phyloP scores from a whole-genome alignment of 2,113 vertebrate species.

The Rattus norvegicus region DNA sequence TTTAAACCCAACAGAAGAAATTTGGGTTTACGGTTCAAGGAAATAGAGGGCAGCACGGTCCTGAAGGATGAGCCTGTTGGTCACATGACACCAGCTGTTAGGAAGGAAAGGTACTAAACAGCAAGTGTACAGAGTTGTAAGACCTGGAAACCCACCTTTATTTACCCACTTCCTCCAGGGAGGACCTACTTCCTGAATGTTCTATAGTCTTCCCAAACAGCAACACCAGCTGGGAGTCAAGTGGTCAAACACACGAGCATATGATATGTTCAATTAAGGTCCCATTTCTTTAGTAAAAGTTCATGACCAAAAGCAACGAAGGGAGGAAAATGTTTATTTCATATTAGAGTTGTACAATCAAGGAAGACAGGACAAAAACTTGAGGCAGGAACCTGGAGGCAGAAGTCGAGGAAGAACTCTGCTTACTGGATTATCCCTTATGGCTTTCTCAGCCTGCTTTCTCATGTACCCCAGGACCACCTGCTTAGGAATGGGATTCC shows the following conservation, averaged over 20 bases:
- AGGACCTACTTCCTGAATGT: neutral
- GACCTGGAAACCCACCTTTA: neutral
- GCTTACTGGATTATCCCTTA: neutral
- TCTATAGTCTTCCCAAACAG: neutral
- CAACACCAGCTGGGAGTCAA: neutral
- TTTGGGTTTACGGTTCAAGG: neutral
- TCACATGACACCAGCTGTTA: neutral
- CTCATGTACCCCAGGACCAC: neutral
- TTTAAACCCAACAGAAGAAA: neutral
- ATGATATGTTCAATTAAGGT: neutral
- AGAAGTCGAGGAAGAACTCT: neutral
- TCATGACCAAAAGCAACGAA: neutral
- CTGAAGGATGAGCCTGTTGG: too few relatives aligned
- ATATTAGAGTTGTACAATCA: neutral
- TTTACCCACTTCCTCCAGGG: neutral
- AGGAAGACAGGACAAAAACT: neutral
- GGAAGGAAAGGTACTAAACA: neutral
- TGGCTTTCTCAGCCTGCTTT: neutral
- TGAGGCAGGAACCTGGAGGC: neutral
- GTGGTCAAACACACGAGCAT: neutral
- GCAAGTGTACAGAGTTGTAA: neutral
- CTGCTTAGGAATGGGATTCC: neutral
- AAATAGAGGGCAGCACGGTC: neutral
- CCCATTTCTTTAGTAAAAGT: neutral
- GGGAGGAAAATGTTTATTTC: neutral